Evolutionary conservation across 2,888 invertebrate genomes (phyloP).

Genomic region (Drosophila atripex): DNA sequence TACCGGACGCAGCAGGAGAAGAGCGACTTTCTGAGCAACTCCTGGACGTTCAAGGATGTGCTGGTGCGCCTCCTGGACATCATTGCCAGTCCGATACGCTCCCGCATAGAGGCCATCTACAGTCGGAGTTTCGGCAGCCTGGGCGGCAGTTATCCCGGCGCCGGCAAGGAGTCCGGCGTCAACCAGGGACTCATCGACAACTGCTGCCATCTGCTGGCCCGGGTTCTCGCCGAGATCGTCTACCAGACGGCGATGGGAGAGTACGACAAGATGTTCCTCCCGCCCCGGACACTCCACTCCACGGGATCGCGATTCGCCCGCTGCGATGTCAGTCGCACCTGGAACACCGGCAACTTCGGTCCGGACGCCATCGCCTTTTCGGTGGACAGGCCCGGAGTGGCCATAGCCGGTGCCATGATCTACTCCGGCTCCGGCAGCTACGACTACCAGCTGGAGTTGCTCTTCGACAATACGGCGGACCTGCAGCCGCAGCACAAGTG

Average conservation of each 20-base stretch:
- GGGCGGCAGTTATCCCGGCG: conserved; percentile 82
- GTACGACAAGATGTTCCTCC: conserved; percentile 83
- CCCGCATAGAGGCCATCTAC: conserved; percentile 83
- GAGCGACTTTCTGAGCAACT: conserved; percentile 82
- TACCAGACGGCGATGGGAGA: conserved; percentile 90
- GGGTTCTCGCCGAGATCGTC: conserved; percentile 94
- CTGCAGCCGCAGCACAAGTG: conserved; percentile 88
- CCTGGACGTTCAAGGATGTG: conserved; percentile 89
- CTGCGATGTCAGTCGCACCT: conserved; percentile 94
- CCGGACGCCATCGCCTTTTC: conserved; percentile 98
- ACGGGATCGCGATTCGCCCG: conserved; percentile 96
- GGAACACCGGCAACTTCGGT: conserved; percentile 98
- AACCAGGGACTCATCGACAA: conserved; percentile 86
- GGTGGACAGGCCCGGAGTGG: conserved; percentile 95
- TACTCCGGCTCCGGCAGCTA: conserved; percentile 95
- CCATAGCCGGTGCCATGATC: conserved; percentile 94
- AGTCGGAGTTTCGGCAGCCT: conserved; percentile 77
- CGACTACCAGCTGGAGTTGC: conserved; percentile 95
- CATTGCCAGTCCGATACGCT: conserved; percentile 90
- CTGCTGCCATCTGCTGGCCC: conserved; percentile 91
- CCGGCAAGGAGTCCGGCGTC: conserved; percentile 72
- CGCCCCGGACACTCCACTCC: conserved; percentile 90
- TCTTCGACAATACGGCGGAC: conserved; percentile 89
- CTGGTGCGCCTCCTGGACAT: conserved; percentile 92
- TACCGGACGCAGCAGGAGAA: conserved; percentile 86